Evolutionary conservation across 2,888 invertebrate genomes (phyloP), one percentile per base, ranked within the genome.

Genomic region (Parnassius smintheus): DNA sequence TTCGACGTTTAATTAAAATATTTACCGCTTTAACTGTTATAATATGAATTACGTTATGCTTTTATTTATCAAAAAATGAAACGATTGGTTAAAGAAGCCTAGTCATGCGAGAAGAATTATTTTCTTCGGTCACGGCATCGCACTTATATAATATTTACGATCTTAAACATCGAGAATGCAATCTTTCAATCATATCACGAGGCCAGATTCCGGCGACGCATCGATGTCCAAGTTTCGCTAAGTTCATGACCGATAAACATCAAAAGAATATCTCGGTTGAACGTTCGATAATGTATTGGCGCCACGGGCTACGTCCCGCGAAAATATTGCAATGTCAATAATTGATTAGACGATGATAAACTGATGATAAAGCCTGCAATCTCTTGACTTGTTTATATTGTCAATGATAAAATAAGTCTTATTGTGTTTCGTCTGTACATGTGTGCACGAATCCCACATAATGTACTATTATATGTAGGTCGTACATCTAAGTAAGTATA

Each of bases 251-350:
- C 67, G 62, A 64, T 64, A 62, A 64, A 49, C 48, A 61, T 64
- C 57, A 53, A 59, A 56, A 48, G 42, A 55, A 9, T 63, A 55
- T 60, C 52, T 57, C 64, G 64, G 60, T 64, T 60, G 35, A 55
- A 57, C 56, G 44, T 11, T 45, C 51, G 60, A 57, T 64, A 60
- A 56, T 41, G 12, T 35, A 53, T 12, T 12, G 64, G 56, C 53
- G 60, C 60, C 56, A 8, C 49, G 64, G 44, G 53, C 60, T 53
- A 61, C 60, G 57, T 64, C 52, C 57, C 57, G 60, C 64, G 55
- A 44, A 63, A 66, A 65, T 64, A 67, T 54, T 69, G 68, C 69
- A 67, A 66, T 68, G 66, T 67, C 70, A 72, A 72, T 70, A 68
- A 60, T 57, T 65, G 66, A 71, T 69, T 67, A 66, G 49, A 44